Conservation (phyloP, 2,797 vertebrate genomes). For the Schizopygopsis pylzovi region DNA sequence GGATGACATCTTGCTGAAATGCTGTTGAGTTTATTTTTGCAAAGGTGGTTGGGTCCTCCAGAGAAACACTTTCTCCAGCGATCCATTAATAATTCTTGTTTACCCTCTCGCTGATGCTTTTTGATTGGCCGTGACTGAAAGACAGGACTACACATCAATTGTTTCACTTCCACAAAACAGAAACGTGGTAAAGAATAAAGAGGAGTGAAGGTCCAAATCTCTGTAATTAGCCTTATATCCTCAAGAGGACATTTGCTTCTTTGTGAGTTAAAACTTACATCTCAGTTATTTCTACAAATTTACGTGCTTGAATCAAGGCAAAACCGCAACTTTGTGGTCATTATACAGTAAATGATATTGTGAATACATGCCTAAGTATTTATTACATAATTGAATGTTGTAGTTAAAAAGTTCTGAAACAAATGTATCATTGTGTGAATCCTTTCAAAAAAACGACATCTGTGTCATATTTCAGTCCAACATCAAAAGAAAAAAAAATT, state of each 20-base stretch:
- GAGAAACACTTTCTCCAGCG: slow-evolving; percentile 31
- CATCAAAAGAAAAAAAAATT: neutral
- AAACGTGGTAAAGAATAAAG: slow-evolving; percentile 35
- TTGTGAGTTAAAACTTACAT: neutral
- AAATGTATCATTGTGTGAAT: neutral
- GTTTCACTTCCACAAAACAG: slow-evolving; percentile 26
- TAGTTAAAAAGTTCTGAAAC: neutral
- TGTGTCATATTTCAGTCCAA: neutral
- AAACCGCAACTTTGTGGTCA: neutral
- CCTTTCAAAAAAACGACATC: neutral
- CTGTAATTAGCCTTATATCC: neutral
- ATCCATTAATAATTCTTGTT: slow-evolving; percentile 46
- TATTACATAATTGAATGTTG: slow-evolving; percentile 3
- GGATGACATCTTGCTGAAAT: slow-evolving; percentile 40
- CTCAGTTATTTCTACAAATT: neutral
- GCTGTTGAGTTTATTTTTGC: slow-evolving; percentile 38
- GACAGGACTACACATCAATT: slow-evolving; percentile 32
- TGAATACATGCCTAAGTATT: neutral
- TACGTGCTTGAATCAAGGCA: slow-evolving; percentile 6
- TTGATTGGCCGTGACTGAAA: slow-evolving; percentile 44
- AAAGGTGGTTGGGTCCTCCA: slow-evolving; percentile 33
- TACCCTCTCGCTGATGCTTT: slow-evolving; percentile 35
- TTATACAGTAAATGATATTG: slow-evolving; percentile 3
- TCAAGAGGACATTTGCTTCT: slow-evolving; percentile 14
- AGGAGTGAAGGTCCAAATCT: slow-evolving; percentile 15